A percentile compares a stretch with the other conserved stretches of the same genome.
These are phyloP conservation scores for Tetragonula clypearis DNA, from an alignment of 1,140 invertebrate genomes.

Conservation along the genomic window DNA sequence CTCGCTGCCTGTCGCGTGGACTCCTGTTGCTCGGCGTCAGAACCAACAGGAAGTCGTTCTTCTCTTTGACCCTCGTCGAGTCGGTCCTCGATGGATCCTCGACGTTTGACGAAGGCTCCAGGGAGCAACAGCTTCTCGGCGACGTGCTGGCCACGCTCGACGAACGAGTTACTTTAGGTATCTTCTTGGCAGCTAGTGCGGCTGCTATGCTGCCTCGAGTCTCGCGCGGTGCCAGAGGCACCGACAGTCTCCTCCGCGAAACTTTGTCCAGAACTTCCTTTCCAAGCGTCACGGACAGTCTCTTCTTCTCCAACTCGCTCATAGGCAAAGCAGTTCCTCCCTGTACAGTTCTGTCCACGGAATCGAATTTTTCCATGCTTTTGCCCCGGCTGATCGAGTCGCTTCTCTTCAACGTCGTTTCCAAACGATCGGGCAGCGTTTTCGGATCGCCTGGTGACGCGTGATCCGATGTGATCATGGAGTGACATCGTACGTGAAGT, in stretches of 20 bases:
- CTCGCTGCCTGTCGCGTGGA: slow-evolving; percentile 73
- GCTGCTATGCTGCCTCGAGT: slow-evolving; percentile 85
- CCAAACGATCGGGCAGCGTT: neutral
- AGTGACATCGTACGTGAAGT: slow-evolving; percentile 88
- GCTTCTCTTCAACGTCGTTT: slow-evolving; percentile 64
- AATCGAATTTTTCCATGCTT: slow-evolving; percentile 64
- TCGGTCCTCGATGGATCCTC: slow-evolving; percentile 65
- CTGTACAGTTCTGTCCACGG: slow-evolving; percentile 37
- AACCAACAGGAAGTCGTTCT: slow-evolving; percentile 81
- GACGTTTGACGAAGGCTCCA: slow-evolving; percentile 79
- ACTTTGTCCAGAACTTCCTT: slow-evolving; percentile 87
- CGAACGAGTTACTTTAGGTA: neutral
- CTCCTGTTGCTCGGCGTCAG: slow-evolving; percentile 78
- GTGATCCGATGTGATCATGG: slow-evolving; percentile 79
- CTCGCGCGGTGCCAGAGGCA: slow-evolving; percentile 84
- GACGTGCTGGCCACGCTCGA: slow-evolving; percentile 71
- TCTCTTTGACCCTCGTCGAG: slow-evolving; percentile 58
- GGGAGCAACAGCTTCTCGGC: slow-evolving; percentile 83
- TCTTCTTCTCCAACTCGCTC: slow-evolving; percentile 87
- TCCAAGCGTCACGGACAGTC: slow-evolving; percentile 87
- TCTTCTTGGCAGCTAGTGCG: slow-evolving; percentile 79
- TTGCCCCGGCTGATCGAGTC: slow-evolving; percentile 71
- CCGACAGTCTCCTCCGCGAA: slow-evolving; percentile 78
- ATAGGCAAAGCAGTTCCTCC: slow-evolving; percentile 51
- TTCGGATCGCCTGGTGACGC: slow-evolving; percentile 35